Evolutionary conservation across 2,888 invertebrate genomes (phyloP), one percentile per base, ranked within the genome.

Genomic region (Ptilodon capucinus): DNA sequence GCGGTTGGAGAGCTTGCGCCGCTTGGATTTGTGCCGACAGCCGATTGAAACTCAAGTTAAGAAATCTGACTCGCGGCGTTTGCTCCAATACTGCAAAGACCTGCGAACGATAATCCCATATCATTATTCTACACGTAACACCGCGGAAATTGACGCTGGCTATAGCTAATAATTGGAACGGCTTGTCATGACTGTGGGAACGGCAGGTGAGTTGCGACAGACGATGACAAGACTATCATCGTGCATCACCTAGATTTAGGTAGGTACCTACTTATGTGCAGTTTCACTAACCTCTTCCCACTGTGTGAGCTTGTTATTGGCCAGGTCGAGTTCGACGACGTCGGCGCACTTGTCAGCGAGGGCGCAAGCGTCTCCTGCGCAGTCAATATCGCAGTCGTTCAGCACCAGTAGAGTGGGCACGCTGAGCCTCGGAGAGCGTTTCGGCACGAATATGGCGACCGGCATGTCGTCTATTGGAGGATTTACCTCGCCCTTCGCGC

Each of bases 261-360:
- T 42, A 14, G 9, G 40, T 43, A 50, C 51, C 36, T 28, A 48
- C 28, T 44, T 46, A 45, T 44, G 16, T 30, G 6, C 32, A 23
- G 17, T 18, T 39, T 41, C 46, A 51, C 76, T 84, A 86, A 96
- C 97, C 93, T 98, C 97, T 64, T 94, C 93, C 97, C 98, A 98
- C 73, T 96, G 94, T 52, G 94, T 94, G 17, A 98, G 92, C 79
- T 96, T 95, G 84, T 99, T 99, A 79, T 98, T 97, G 34, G 98
- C 97, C 67, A 99, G 92, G 82, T 99, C 98, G 64, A 98, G 92
- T 83, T 98, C 98, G 66, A 96, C 95, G n/a, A 98, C 98, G 67
- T 95, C 95, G 44, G 95, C 94, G 79, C 97, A 97, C 80, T 96
- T 96, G 64, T 95, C 95, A 32, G 95, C 94, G 46, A 97, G 92